These are phyloP conservation scores for Cosmia pyralina DNA, from an alignment of 2,888 invertebrate species.

Conservation along the genomic window DNA sequence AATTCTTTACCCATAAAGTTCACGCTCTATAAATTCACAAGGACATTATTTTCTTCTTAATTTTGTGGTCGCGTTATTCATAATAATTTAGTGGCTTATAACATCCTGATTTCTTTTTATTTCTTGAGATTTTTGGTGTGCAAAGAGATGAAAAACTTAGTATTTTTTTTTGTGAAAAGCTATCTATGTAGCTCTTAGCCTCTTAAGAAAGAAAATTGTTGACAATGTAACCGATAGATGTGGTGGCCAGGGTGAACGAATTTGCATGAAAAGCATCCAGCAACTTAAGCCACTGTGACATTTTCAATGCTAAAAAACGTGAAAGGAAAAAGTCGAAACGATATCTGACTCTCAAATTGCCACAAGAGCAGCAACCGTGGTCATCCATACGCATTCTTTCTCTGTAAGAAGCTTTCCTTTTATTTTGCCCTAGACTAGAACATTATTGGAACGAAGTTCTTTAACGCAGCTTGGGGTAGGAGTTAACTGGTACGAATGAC, in stretches of 20 bases:
- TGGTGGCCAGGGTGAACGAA: neutral
- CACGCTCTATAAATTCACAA: constrained; percentile 47
- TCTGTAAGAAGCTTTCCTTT: neutral
- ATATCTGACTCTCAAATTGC: no score
- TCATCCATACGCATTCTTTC: neutral
- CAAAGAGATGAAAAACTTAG: neutral
- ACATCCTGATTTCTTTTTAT: constrained; percentile 17
- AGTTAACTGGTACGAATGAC: no score
- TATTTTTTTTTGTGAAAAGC: neutral
- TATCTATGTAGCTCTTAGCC: no score
- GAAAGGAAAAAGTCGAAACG: neutral
- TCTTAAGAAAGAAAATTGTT: neutral
- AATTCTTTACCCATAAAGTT: constrained; percentile 45
- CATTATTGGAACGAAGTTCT: neutral
- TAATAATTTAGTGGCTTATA: constrained; percentile 26
- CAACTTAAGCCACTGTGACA: neutral
- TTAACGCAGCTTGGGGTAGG: no score
- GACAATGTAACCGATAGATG: neutral
- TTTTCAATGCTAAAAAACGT: neutral
- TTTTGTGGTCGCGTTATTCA: constrained; percentile 39
- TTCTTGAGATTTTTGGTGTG: neutral
- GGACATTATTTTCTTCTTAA: constrained; percentile 48
- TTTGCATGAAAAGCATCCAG: neutral
- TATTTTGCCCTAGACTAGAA: neutral
- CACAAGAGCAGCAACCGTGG: neutral